Percentiles rank a stretch among this genome's conserved stretches.
Evolutionary conservation across 2,113 vertebrate genomes (phyloP).

Genomic region (Ailurus styani): DNA sequence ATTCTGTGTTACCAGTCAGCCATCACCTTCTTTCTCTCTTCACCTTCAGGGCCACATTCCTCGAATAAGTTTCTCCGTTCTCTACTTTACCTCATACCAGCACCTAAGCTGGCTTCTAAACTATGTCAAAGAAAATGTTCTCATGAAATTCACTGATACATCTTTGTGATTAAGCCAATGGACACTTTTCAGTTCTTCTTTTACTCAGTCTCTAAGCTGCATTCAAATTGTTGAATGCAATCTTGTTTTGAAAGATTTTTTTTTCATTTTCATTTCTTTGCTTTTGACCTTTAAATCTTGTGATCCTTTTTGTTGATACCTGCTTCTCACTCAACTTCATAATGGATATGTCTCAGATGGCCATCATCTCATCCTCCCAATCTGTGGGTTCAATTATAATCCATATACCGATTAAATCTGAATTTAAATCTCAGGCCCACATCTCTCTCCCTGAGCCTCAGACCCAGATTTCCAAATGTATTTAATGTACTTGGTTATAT

Average conservation of each 20-base stretch:
- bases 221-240: neutral
- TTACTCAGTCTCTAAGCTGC: neutral
- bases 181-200: neutral
- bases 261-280: neutral
- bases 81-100: neutral
- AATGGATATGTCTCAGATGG: neutral
- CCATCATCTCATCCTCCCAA: neutral
- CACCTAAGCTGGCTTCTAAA: neutral
- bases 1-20: neutral
- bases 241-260: neutral
- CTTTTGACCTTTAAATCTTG: neutral
- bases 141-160: neutral
- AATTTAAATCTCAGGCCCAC: neutral
- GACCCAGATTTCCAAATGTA: neutral
- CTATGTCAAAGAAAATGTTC: neutral
- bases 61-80: neutral
- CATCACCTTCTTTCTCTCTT: neutral
- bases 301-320: neutral
- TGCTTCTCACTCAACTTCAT: neutral
- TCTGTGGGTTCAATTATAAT: neutral
- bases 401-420: neutral
- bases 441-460: neutral
- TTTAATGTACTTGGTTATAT: neutral
- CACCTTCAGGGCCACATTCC: neutral
- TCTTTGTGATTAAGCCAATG: neutral